These are phyloP conservation scores for Dreissena rostriformis DNA, from an alignment of 1,140 invertebrate species.

Conservation along the genomic window DNA sequence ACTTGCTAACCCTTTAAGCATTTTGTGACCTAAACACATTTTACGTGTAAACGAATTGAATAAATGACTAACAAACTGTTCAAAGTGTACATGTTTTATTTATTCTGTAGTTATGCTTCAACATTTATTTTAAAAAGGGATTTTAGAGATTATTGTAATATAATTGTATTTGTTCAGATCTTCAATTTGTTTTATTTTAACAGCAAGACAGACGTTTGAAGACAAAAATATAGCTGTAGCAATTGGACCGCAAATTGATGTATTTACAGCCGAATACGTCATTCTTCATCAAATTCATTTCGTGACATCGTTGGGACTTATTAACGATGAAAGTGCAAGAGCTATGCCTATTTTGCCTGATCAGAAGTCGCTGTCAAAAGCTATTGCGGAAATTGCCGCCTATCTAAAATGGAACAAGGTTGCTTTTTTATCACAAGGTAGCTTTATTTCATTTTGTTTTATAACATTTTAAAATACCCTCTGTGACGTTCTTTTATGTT, in stretches of 20 bases:
- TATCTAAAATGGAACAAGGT: constrained; percentile 71
- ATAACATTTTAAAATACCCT: no score
- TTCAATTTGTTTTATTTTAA: background rate
- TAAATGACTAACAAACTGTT: no score
- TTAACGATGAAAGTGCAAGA: constrained; percentile 61
- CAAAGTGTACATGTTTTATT: no score
- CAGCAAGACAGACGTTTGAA: constrained; percentile 69
- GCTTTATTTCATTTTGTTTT: no score
- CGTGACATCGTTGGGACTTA: constrained; percentile 68
- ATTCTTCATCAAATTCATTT: constrained; percentile 72
- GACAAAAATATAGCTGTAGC: constrained; percentile 63
- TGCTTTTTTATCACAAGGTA: constrained; percentile 76
- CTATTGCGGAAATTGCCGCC: constrained; percentile 67
- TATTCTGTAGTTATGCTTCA: no score
- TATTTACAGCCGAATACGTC: constrained; percentile 76
- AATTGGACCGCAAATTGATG: constrained; percentile 75
- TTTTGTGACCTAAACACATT: no score
- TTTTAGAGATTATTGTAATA: no score
- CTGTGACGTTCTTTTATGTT: no score
- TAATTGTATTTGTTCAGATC: no score
- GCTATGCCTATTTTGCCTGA: constrained; percentile 71
- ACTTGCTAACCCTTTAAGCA: no score
- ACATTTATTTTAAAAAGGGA: no score
- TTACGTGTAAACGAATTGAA: no score
- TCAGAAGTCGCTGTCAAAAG: constrained; percentile 63